phyloP scores from a whole-genome alignment of 2,888 invertebrate species.

The Ectropis crepuscularia region DNA sequence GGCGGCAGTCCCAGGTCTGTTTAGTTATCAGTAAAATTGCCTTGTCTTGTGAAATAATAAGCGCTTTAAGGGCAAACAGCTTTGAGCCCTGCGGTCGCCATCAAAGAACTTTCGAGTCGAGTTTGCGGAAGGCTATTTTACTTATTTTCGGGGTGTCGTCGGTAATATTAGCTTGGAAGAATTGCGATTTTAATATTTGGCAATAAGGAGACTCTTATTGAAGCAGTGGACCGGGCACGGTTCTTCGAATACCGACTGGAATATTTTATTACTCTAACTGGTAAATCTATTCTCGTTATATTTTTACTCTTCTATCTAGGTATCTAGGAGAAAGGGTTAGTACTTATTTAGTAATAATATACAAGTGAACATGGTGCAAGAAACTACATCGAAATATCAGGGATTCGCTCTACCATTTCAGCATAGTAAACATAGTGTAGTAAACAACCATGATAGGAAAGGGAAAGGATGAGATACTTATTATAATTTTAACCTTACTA shows the following conservation, averaged over 20 bases:
- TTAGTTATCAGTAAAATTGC: conserved; percentile 50
- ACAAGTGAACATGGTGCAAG: too few species aligned
- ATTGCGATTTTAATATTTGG: conserved; percentile 15
- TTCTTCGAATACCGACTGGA: not conserved
- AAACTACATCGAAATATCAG: too few species aligned
- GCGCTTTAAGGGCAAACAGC: conserved; percentile 40
- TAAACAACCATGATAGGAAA: too few species aligned
- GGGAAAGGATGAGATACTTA: too few species aligned
- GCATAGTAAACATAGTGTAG: too few species aligned
- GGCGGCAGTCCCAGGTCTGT: conserved; percentile 48
- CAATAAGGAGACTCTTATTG: not conserved
- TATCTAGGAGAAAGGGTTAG: too few species aligned
- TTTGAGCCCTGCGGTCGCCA: conserved; percentile 19
- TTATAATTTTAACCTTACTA: too few species aligned
- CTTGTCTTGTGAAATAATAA: conserved; percentile 43
- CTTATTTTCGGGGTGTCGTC: conserved; percentile 6
- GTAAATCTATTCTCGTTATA: too few species aligned
- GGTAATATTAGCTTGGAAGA: conserved; percentile 9
- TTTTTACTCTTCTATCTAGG: too few species aligned
- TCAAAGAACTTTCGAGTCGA: conserved; percentile 18
- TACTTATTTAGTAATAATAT: too few species aligned
- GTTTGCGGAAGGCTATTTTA: conserved; percentile 17
- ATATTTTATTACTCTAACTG: too few species aligned
- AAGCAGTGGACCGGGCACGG: not conserved
- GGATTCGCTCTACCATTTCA: too few species aligned